Conservation (phyloP, 2,113 vertebrate genomes). For the Daphoenositta chrysoptera region DNA sequence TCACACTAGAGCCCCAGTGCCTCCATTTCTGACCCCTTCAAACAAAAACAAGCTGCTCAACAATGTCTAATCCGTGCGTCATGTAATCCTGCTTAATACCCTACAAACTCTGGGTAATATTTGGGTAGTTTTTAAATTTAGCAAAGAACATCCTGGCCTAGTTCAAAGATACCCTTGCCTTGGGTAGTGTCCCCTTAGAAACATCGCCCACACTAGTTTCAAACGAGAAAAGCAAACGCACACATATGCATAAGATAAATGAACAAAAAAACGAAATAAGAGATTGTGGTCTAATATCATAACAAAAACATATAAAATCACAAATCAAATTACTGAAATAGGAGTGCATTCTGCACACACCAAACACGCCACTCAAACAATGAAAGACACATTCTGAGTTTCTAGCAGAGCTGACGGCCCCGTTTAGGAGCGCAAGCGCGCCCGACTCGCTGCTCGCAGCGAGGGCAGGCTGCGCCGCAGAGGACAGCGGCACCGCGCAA, state of each 20-base stretch:
- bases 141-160: slow-evolving; percentile 81
- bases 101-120: slow-evolving; percentile 77
- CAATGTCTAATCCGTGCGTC: slow-evolving; percentile 76
- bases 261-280: background rate
- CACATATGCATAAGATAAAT: rapidly evolving
- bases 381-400: background rate
- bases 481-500: background rate
- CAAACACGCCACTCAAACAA: background rate
- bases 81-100: slow-evolving; percentile 80
- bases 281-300: background rate
- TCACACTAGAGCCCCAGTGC: background rate
- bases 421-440: rapidly evolving
- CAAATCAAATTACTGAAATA: background rate
- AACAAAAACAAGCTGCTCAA: slow-evolving; percentile 78
- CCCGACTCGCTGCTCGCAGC: rapidly evolving
- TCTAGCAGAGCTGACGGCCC: background rate
- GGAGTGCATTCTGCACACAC: background rate
- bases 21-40: slow-evolving; percentile 59
- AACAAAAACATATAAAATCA: background rate
- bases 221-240: background rate
- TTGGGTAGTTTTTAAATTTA: slow-evolving; percentile 76
- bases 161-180: slow-evolving; percentile 64
- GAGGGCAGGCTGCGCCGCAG: background rate
- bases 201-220: background rate
- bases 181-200: background rate